Percentiles rank a stretch among this genome's conserved stretches.
Evolutionary conservation across 2,888 invertebrate genomes (phyloP).

Genomic region (Plagiodera versicolora): DNA sequence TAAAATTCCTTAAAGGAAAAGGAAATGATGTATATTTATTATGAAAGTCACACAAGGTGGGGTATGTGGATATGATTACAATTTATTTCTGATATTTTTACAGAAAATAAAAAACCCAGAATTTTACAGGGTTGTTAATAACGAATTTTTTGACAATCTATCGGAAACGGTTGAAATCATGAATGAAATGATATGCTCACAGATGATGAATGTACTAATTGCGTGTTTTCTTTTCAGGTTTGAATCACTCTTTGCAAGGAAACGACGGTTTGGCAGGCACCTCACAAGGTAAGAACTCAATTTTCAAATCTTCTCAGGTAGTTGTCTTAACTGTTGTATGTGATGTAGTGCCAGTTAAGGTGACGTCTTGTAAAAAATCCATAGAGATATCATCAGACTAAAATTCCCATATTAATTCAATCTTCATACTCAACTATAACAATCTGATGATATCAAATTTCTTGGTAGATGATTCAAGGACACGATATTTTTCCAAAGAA

Average conservation of each 20-base stretch:
- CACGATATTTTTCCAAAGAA: constrained; percentile 1
- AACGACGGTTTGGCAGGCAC: constrained; percentile 78
- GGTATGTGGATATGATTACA: too few species aligned
- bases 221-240: constrained; percentile 57
- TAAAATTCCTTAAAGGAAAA: too few species aligned
- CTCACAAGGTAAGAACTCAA: constrained; percentile 75
- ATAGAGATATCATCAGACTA: constrained; percentile 15
- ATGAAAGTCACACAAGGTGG: too few species aligned
- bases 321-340: constrained; percentile 37
- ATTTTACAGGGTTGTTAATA: too few species aligned
- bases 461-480: not conserved
- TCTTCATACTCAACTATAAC: not conserved
- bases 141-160: too few species aligned
- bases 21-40: too few species aligned
- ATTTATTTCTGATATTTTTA: too few species aligned
- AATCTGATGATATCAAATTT: constrained; percentile 12
- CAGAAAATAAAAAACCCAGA: too few species aligned
- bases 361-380: constrained; percentile 24
- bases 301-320: constrained; percentile 20
- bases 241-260: constrained; percentile 60
- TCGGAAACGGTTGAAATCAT: not conserved
- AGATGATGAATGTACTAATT: not conserved
- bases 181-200: not conserved
- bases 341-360: constrained; percentile 36
- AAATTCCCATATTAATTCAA: not conserved